A percentile compares a stretch with the other conserved stretches of the same genome.
Evolutionary conservation across 2,113 vertebrate genomes (phyloP).

Genomic region (Atrichornis clamosus): DNA sequence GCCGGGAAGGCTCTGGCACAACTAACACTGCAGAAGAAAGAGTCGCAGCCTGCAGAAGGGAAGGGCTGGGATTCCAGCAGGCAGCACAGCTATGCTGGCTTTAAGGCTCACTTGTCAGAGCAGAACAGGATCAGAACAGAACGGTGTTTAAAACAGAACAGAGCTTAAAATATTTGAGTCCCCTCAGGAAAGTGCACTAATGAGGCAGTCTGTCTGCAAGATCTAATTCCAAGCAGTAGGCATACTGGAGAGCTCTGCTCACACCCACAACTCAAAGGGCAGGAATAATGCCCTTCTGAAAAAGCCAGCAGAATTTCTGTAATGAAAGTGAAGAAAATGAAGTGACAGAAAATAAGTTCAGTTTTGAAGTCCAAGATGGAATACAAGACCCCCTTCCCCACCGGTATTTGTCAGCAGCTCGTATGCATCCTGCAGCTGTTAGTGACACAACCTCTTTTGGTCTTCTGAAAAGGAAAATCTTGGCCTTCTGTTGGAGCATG

Average conservation of each 20-base stretch:
- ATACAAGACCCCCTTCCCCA: background rate
- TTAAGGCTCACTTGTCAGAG: background rate
- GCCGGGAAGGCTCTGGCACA: background rate
- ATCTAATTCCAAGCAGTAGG: background rate
- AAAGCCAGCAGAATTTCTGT: background rate
- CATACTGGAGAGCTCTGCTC: background rate
- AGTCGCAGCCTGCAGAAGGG: background rate
- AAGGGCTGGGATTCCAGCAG: background rate
- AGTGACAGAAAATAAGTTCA: background rate
- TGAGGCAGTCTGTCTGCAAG: background rate
- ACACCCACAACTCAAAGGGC: background rate
- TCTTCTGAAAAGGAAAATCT: background rate
- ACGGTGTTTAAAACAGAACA: background rate
- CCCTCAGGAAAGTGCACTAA: background rate
- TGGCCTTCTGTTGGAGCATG: background rate
- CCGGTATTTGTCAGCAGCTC: rapidly evolving
- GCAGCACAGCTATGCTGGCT: background rate
- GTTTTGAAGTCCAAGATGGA: background rate
- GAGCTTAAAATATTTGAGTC: background rate
- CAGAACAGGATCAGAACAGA: background rate
- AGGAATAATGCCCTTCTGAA: background rate
- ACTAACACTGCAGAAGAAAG: background rate
- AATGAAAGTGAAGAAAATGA: background rate
- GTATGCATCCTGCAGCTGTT: background rate
- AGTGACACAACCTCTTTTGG: background rate